phyloP scores from a whole-genome alignment of 2,797 vertebrate genomes.

The Phylloscopus collybita region DNA sequence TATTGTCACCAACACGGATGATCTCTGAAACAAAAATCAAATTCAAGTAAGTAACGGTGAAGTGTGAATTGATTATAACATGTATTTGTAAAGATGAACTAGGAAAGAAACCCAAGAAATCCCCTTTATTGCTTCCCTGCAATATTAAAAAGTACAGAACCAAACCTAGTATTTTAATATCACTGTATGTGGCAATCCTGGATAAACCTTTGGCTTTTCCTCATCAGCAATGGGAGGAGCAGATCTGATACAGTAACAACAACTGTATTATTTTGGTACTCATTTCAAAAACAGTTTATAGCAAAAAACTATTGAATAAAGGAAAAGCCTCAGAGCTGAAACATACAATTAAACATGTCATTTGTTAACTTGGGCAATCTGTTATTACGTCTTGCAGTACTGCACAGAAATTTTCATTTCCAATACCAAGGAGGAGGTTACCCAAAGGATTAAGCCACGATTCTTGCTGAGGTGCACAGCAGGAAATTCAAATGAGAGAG shows the following conservation, averaged over 20 bases:
- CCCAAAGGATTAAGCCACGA: not conserved
- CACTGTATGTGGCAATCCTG: not conserved
- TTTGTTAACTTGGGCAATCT: not conserved
- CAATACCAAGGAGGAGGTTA: not conserved
- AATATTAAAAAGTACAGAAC: not conserved
- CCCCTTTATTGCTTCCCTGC: not conserved
- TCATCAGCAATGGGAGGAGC: not conserved
- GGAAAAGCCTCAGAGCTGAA: not conserved
- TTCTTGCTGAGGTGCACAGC: not conserved
- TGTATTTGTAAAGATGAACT: not conserved
- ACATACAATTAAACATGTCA: not conserved
- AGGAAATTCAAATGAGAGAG: not conserved
- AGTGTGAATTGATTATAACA: not conserved
- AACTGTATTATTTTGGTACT: not conserved
- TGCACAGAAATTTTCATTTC: not conserved
- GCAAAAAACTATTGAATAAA: not conserved
- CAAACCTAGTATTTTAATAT: not conserved
- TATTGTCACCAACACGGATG: constrained; percentile 94
- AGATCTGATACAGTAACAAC: not conserved
- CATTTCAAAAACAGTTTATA: not conserved
- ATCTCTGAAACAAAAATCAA: constrained; percentile 83
- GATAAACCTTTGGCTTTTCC: not conserved
- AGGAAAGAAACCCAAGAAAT: not conserved
- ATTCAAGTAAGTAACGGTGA: not conserved
- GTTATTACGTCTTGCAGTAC: not conserved